Conservation (phyloP, 2,113 vertebrate genomes). For the Acanthisitta chloris region DNA sequence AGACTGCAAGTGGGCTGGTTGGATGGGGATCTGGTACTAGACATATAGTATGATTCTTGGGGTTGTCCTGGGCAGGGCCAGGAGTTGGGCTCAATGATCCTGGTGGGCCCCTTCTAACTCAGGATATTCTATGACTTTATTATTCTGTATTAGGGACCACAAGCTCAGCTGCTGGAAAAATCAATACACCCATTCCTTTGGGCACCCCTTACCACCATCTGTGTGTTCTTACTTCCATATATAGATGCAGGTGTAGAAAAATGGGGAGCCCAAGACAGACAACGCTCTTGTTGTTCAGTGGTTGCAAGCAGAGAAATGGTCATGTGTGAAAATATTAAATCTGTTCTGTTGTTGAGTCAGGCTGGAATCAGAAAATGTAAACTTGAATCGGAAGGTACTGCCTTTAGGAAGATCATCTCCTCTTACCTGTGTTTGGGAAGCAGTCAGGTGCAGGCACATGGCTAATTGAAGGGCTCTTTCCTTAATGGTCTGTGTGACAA, state of each 20-base stretch:
- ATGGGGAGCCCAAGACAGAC: background rate
- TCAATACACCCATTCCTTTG: background rate
- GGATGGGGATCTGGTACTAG: background rate
- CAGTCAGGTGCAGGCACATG: background rate
- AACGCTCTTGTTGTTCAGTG: rapidly evolving
- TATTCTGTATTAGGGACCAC: background rate
- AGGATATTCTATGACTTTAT: background rate
- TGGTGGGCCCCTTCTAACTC: background rate
- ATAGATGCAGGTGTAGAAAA: background rate
- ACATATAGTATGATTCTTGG: background rate
- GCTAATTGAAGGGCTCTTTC: background rate
- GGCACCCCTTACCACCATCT: rapidly evolving
- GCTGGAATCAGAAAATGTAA: background rate
- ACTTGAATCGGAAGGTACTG: background rate
- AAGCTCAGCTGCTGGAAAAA: background rate
- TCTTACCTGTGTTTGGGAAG: background rate
- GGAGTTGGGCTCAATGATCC: background rate
- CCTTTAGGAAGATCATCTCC: background rate
- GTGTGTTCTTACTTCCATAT: rapidly evolving
- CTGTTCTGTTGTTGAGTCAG: background rate
- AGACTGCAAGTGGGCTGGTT: background rate
- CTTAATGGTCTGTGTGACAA: too few relatives aligned
- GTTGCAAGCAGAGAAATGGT: background rate
- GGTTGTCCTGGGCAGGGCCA: background rate
- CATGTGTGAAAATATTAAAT: background rate